Conservation (phyloP, 2,888 invertebrate genomes). For the Nesidiocoris tenuis region DNA sequence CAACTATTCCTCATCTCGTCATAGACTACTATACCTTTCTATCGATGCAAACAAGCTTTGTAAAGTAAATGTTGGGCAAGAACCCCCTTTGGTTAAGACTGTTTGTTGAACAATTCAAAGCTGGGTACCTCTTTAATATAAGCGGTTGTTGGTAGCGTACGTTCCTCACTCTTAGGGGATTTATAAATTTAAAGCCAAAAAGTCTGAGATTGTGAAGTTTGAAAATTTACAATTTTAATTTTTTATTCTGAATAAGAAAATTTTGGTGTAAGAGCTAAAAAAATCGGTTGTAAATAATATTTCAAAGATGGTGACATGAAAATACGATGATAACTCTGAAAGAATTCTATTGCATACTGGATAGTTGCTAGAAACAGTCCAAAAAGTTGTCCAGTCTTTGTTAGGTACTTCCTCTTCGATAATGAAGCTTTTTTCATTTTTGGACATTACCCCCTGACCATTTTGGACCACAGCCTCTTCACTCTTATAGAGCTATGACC, state of each 20-base stretch:
- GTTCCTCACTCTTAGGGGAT: slow-evolving; percentile 43
- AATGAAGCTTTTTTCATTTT: background rate
- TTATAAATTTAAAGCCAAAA: slow-evolving; percentile 49
- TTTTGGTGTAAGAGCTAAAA: slow-evolving; percentile 38
- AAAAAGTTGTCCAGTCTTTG: slow-evolving; percentile 12
- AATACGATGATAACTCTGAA: slow-evolving; percentile 8
- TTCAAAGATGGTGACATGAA: slow-evolving; percentile 21
- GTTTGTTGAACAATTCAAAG: slow-evolving; percentile 44
- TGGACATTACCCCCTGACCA: slow-evolving; percentile 6
- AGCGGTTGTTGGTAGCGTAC: slow-evolving; percentile 40
- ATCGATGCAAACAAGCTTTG: slow-evolving; percentile 31
- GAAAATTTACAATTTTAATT: slow-evolving; percentile 49
- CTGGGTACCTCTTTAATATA: slow-evolving; percentile 40
- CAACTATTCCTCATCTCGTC: background rate
- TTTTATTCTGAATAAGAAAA: slow-evolving; percentile 48
- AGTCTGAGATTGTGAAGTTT: slow-evolving; percentile 51
- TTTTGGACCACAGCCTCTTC: slow-evolving; percentile 31
- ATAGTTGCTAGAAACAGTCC: slow-evolving; percentile 36
- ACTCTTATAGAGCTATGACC: slow-evolving; percentile 26
- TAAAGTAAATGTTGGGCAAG: slow-evolving; percentile 32
- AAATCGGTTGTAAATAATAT: slow-evolving; percentile 34
- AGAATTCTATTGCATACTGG: slow-evolving; percentile 15
- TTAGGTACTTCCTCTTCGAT: too few species aligned
- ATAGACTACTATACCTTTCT: slow-evolving; percentile 7
- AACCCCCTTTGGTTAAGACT: slow-evolving; percentile 45